phyloP scores from a whole-genome alignment of 2,797 vertebrate species.

The Acanthopagrus latus region DNA sequence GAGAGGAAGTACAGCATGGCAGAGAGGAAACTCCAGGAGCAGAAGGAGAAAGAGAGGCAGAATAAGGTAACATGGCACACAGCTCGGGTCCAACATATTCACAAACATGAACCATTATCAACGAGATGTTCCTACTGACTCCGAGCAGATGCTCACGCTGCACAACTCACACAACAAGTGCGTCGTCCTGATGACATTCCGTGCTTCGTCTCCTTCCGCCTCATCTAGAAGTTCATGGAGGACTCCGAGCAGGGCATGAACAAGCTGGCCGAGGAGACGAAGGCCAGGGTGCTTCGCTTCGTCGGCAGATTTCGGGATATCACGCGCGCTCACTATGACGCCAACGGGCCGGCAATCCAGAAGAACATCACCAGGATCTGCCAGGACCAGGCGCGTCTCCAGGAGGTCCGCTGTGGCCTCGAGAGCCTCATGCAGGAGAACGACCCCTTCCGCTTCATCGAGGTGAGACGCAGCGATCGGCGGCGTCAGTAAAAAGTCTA shows the following conservation, averaged over 20 bases:
- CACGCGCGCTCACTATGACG: slow-evolving; percentile 53
- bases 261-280: slow-evolving; percentile 65
- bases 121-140: no score
- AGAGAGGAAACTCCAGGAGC: slow-evolving; percentile 79
- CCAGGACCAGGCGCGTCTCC: slow-evolving; percentile 80
- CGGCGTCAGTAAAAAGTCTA: no score
- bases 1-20: slow-evolving; percentile 76
- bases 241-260: slow-evolving; percentile 71
- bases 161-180: neutral
- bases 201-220: neutral
- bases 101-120: no score
- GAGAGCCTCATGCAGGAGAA: slow-evolving; percentile 77
- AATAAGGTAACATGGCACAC: slow-evolving; percentile 70
- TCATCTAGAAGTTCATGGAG: slow-evolving; percentile 75
- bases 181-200: neutral
- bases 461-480: slow-evolving; percentile 59
- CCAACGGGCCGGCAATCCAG: slow-evolving; percentile 67
- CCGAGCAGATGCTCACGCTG: no score
- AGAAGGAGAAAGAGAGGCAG: slow-evolving; percentile 79
- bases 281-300: slow-evolving; percentile 70
- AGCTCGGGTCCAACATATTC: neutral
- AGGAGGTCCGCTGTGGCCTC: slow-evolving; percentile 75
- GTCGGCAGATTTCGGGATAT: slow-evolving; percentile 60
- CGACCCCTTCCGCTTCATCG: slow-evolving; percentile 83
- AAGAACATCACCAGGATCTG: slow-evolving; percentile 76